phyloP scores from a whole-genome alignment of 2,888 invertebrate species.

The Dryomyza anilis region DNA sequence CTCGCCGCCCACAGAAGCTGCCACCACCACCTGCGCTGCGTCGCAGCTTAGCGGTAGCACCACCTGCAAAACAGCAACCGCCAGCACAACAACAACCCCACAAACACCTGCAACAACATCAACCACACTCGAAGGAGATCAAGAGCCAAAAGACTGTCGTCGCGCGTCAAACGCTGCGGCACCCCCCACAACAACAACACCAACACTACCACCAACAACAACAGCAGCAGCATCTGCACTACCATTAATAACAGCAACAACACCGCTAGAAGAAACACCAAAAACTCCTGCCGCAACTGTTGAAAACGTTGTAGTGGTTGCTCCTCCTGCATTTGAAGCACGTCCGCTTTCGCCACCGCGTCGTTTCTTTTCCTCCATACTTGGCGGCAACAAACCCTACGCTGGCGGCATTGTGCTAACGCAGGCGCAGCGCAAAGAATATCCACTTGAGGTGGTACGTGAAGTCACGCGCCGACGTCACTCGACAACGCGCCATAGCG shows the following conservation, averaged over 20 bases:
- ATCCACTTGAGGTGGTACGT: slow-evolving; percentile 61
- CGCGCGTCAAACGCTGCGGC: too few species aligned
- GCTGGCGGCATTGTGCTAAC: slow-evolving; percentile 83
- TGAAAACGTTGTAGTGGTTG: slow-evolving; percentile 1
- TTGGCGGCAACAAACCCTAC: slow-evolving; percentile 81
- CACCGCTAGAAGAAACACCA: slow-evolving; percentile 35
- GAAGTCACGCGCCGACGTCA: slow-evolving; percentile 42
- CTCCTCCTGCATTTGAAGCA: too few species aligned
- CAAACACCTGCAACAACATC: slow-evolving; percentile 33
- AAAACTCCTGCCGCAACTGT: slow-evolving; percentile 27
- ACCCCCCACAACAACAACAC: slow-evolving; percentile 30
- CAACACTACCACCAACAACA: slow-evolving; percentile 35
- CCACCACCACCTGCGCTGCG: neutral
- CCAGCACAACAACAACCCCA: slow-evolving; percentile 18
- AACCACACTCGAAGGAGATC: slow-evolving; percentile 19
- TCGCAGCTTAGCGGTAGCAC: neutral
- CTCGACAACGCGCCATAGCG: slow-evolving; percentile 49
- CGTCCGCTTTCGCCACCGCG: slow-evolving; percentile 56
- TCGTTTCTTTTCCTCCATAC: slow-evolving; percentile 77
- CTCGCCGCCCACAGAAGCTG: slow-evolving; percentile 22
- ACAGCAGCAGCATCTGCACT: too few species aligned
- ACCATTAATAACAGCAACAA: slow-evolving; percentile 30
- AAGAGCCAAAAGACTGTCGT: slow-evolving; percentile 49
- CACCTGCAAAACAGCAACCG: slow-evolving; percentile 1
- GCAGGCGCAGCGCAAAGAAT: slow-evolving; percentile 80